Conservation (phyloP, 2,113 vertebrate species). For the Salvelinus alpinus region DNA sequence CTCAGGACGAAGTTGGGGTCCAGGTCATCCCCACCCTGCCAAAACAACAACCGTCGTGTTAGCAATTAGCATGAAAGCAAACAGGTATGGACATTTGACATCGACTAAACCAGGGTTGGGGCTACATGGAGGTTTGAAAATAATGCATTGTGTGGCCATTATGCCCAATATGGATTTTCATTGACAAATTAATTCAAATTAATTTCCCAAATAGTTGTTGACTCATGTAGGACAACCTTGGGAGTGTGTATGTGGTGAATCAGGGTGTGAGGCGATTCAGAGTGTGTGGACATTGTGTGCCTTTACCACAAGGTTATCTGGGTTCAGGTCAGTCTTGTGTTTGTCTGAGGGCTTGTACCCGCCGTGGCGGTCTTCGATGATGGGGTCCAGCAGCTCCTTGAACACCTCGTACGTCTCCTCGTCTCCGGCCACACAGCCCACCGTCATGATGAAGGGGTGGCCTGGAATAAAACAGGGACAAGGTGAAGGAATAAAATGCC, state of each 20-base stretch:
- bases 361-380: conserved; percentile 91
- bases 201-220: no score
- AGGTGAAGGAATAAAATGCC: not conserved
- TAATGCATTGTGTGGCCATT: no score
- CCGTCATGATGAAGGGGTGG: conserved; percentile 95
- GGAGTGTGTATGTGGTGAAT: no score
- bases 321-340: conserved; percentile 93
- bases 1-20: conserved; percentile 94
- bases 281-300: not conserved
- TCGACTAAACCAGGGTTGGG: not conserved
- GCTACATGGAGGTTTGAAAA: not conserved
- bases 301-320: conserved; percentile 84
- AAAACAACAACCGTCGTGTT: not conserved
- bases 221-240: no score
- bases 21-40: conserved; percentile 92
- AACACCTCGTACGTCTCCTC: conserved; percentile 92
- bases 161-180: not conserved
- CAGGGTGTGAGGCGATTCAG: no score
- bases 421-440: conserved; percentile 93
- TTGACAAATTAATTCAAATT: no score
- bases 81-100: not conserved
- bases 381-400: conserved; percentile 91
- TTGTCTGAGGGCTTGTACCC: conserved; percentile 93
- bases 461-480: conserved; percentile 66
- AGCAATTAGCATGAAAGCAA: not conserved